Conservation (phyloP, 2,888 invertebrate genomes). For the Tillus elongatus region DNA sequence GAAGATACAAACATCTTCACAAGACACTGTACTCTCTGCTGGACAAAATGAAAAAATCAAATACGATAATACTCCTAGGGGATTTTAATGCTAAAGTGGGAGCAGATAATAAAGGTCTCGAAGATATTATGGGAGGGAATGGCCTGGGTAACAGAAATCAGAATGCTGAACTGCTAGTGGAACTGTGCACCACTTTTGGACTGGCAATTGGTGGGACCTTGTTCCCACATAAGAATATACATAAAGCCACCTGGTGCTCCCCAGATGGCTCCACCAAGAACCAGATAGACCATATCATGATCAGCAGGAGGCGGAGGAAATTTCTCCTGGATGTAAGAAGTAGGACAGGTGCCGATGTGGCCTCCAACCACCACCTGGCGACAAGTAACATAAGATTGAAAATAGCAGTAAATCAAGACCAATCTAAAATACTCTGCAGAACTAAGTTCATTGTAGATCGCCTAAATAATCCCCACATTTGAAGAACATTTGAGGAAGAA, state of each 20-base stretch:
- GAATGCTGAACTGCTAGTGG: slow-evolving; percentile 7
- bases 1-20: too few species aligned
- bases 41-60: slow-evolving; percentile 2
- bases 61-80: slow-evolving; percentile 2
- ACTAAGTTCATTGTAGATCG: too few species aligned
- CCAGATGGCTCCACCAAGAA: slow-evolving; percentile 10
- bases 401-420: too few species aligned
- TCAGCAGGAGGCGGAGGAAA: slow-evolving; percentile 1
- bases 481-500: too few species aligned
- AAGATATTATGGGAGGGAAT: slow-evolving; percentile 13
- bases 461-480: too few species aligned
- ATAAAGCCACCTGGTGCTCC: slow-evolving; percentile 12
- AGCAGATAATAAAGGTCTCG: background rate
- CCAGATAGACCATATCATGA: slow-evolving; percentile 14
- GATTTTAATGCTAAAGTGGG: slow-evolving; percentile 10
- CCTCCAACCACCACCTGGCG: slow-evolving; percentile 9
- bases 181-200: slow-evolving; percentile 4
- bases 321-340: slow-evolving; percentile 9
- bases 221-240: slow-evolving; percentile 11
- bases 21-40: slow-evolving; percentile 4
- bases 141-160: slow-evolving; percentile 10
- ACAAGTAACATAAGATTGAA: too few species aligned
- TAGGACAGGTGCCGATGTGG: slow-evolving; percentile 6
- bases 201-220: slow-evolving; percentile 7
- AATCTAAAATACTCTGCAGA: too few species aligned